Base-by-base conservation (phyloP, 2,113 vertebrate genomes). In the Microcebus tavaratra region DNA sequence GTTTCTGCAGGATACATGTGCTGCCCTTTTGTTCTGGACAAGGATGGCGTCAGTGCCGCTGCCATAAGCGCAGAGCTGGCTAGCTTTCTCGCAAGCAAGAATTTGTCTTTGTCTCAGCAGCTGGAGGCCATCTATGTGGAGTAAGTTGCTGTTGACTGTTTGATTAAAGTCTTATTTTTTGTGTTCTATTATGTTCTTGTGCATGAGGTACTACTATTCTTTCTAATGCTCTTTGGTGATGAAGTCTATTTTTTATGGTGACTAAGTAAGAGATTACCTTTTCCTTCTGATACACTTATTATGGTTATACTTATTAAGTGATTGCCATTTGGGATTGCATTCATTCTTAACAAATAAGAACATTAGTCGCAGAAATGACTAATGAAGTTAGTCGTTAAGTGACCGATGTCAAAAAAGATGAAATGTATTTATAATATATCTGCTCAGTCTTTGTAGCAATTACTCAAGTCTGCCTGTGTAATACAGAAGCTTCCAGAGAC, bases 1-100 rank as follows among this genome's bases (percentile, higher is more conserved):
- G 50, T 87, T 96, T 98, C 45, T 96, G n/a, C 95, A 99, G 99
- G 99, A 0, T 99, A 99, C 65, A 99, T 99, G 99, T 99, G 99
- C 97, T 99, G 99, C 95, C 98, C 99, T 31, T 98, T 98, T 67
- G 99, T 99, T n/a, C 96, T 99, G 98, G 99, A 99, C 98, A 99
- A 99, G 98, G 99, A 99, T 65, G 99, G 99, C 39, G 99, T 99
- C 83, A 99, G 99, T 11, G 99, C 99, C 2, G 99, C 99, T 5
- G 99, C 99, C 94, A 99, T 99, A 83, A 98, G 98, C 12, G 99
- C 99, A 0, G 99, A 99, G 98, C 98, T 99, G 99, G 98, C 99
- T 36, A 99, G 99, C 72, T 99, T 99, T 98, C 98, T 99, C 94
- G 99, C 99, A 90, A 98, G 98, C 14, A 99, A 99, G 97, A 99